Evolutionary conservation across 2,888 invertebrate genomes (phyloP).

Genomic region (Ashinkailepas kermadecensis): DNA sequence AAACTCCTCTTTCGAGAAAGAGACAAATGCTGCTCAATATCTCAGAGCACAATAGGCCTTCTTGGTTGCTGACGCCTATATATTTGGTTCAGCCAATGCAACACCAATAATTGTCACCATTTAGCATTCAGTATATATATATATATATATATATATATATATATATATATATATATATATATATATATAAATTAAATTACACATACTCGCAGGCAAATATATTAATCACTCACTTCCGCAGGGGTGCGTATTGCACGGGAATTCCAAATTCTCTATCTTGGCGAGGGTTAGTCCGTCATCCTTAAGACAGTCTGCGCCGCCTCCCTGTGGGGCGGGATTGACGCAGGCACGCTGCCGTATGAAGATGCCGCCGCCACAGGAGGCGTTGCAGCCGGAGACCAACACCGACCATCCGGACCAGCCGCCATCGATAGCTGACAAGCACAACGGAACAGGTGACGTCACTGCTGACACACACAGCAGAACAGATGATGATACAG

Average conservation of each 20-base stretch:
- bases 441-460: neutral
- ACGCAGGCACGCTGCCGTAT: constrained; percentile 35
- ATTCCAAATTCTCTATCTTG: constrained; percentile 27
- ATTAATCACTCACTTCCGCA: constrained; percentile 34
- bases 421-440: constrained; percentile 34
- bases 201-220: too few relatives aligned
- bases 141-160: too few relatives aligned
- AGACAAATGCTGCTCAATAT: too few relatives aligned
- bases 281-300: constrained; percentile 18
- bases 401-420: constrained; percentile 37
- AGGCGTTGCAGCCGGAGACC: constrained; percentile 33
- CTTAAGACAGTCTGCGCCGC: constrained; percentile 32
- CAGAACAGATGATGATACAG: too few relatives aligned
- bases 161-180: too few relatives aligned
- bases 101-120: too few relatives aligned
- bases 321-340: constrained; percentile 35
- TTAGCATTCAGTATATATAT: too few relatives aligned
- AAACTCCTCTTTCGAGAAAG: too few relatives aligned
- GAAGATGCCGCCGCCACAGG: constrained; percentile 36
- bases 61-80: too few relatives aligned
- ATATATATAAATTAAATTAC: too few relatives aligned
- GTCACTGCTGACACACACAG: neutral
- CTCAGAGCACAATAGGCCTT: too few relatives aligned
- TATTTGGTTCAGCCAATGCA: too few relatives aligned
- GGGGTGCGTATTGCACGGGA: constrained; percentile 35